phyloP scores from a whole-genome alignment of 2,797 vertebrate genomes.

The Sebastes minor region DNA sequence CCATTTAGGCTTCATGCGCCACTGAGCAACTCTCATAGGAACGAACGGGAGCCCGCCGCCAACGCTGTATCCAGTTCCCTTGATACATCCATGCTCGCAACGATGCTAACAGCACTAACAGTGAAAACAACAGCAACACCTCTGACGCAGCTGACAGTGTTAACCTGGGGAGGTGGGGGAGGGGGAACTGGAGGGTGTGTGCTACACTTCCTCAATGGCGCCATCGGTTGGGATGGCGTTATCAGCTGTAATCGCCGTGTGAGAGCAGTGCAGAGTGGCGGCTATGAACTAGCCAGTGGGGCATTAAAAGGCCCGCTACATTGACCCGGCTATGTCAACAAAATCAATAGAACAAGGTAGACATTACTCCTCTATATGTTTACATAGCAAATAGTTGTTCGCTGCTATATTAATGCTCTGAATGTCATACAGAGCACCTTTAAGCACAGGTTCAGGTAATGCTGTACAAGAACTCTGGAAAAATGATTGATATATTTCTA shows the following conservation, averaged over 20 bases:
- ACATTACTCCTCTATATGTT: neutral
- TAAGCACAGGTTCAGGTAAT: neutral
- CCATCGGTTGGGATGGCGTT: neutral
- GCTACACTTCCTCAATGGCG: neutral
- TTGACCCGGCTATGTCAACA: too few species aligned
- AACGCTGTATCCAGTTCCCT: too few species aligned
- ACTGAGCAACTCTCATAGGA: too few species aligned
- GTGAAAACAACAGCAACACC: neutral
- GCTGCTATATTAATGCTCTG: neutral
- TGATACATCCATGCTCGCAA: too few species aligned
- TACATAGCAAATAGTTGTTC: neutral
- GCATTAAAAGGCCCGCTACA: too few species aligned
- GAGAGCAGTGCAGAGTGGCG: neutral
- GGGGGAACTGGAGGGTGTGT: neutral
- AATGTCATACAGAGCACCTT: neutral
- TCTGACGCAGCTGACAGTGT: neutral
- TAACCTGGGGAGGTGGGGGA: neutral
- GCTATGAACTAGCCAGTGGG: too few species aligned
- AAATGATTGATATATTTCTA: conserved; percentile 3
- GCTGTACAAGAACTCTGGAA: neutral
- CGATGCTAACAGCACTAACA: neutral
- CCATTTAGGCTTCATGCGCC: too few species aligned
- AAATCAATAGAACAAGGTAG: neutral
- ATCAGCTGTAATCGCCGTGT: neutral
- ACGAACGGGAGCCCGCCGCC: too few species aligned